Base-by-base conservation (phyloP, 2,797 vertebrate genomes). In the Epinephelus coioides region DNA sequence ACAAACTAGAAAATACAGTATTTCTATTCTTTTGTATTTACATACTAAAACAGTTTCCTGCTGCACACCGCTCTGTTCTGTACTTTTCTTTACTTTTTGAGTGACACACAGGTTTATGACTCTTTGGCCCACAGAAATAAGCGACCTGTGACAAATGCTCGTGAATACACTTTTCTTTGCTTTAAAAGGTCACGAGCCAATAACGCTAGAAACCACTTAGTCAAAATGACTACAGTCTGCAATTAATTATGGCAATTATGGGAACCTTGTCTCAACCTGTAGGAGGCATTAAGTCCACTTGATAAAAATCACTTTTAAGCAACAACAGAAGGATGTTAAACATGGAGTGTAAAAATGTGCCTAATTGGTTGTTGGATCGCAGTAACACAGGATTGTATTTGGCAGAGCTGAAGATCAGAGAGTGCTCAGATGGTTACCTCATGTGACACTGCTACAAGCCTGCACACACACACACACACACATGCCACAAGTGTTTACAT, bases 141-240 rank as follows among this genome's bases (percentile, higher is more conserved):
- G 21, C 23, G 7, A 17, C 27, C 77, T 19, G n/a, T 55, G 43
- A 76, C 64, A 50, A 69, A 64, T 51, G 1, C 2, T 4, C 12
- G 18, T 19, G 15, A 34, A n/a, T 8, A n/a, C 17, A 67, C 44
- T 46, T 73, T 44, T 18, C 14, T 54, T 51, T 30, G 6, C 46
- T 61, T 62, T 44, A 34, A 81, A 73, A 74, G 64, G 69, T 77
- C 73, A 66, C 14, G 3, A 76, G 43, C 21, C 19, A 23, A 38
- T 56, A 54, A 25, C 49, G 54, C 19, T 64, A 13, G 15, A 14
- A 60, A 61, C 43, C 54, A 56, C 59, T 68, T 54, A 21, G 21
- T 44, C 27, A 14, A 40, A 70, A 53, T 34, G 34, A 49, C 25
- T 21, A 9, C 23, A 43, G 10, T 66, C 8, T 59, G 19, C 62